Conservation (phyloP, 2,888 invertebrate genomes). For the Nemotelus nigrinus region DNA sequence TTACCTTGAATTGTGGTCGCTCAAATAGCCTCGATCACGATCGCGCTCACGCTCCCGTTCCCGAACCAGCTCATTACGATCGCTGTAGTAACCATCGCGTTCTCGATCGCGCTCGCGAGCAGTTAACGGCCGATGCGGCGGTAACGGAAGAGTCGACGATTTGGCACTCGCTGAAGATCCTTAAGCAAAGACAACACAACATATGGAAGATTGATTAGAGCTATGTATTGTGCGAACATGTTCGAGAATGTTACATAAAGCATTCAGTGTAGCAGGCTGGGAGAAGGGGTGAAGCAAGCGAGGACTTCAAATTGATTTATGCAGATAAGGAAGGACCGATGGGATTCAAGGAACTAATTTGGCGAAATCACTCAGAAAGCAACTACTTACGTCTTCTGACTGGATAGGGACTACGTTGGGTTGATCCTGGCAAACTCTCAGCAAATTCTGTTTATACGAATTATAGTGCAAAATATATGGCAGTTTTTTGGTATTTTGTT, state of each 20-base stretch:
- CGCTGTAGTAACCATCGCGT: conserved; percentile 88
- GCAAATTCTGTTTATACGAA: conserved; percentile 75
- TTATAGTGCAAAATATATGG: conserved; percentile 48
- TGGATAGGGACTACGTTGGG: conserved; percentile 86
- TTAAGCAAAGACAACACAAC: conserved; percentile 54
- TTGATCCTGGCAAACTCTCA: conserved; percentile 85
- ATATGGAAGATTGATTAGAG: conserved; percentile 3
- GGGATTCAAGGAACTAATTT: conserved; percentile 1
- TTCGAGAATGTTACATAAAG: not conserved
- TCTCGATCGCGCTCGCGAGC: conserved; percentile 72
- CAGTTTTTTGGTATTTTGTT: conserved; percentile 11
- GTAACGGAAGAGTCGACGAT: conserved; percentile 83
- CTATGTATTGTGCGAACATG: too few relatives aligned
- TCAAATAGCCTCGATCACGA: conserved; percentile 77
- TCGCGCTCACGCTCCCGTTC: conserved; percentile 79
- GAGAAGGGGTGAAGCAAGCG: conserved; percentile 1
- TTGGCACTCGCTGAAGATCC: conserved; percentile 78
- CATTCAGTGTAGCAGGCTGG: not conserved
- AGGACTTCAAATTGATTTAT: not conserved
- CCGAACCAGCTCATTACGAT: conserved; percentile 84
- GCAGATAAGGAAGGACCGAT: not conserved
- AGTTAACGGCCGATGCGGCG: conserved; percentile 74
- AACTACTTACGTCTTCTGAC: conserved; percentile 82
- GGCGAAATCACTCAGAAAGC: conserved; percentile 43
- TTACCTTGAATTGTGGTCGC: conserved; percentile 81